Conservation (phyloP, 1,140 invertebrate genomes). For the Propsilocerus akamusi region DNA sequence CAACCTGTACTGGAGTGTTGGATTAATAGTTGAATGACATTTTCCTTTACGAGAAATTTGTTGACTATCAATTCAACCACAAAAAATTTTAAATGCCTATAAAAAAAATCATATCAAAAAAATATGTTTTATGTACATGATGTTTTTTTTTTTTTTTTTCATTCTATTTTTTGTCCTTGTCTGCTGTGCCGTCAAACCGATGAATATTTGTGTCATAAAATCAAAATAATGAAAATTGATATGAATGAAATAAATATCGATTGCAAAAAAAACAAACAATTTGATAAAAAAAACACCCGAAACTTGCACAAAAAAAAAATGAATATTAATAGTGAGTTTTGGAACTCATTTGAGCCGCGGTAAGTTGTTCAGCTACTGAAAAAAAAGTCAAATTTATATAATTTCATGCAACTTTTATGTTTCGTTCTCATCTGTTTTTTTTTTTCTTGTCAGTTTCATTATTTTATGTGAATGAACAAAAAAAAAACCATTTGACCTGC, state of each 20-base stretch:
- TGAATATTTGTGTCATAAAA: neutral
- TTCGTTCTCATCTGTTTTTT: too few relatives aligned
- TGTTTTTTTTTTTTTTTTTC: neutral
- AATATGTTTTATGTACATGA: neutral
- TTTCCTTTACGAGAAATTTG: too few relatives aligned
- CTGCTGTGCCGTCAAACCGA: neutral
- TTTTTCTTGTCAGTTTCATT: too few relatives aligned
- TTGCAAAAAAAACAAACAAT: neutral
- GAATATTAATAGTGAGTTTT: constrained; percentile 69
- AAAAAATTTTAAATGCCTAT: neutral
- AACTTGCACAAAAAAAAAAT: neutral
- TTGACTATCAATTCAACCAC: too few relatives aligned
- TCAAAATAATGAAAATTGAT: neutral
- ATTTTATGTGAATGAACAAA: too few relatives aligned
- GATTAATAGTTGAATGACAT: too few relatives aligned
- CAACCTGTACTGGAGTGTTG: too few relatives aligned
- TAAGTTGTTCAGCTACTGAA: constrained; percentile 41
- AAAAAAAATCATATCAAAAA: neutral
- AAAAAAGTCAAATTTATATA: too few relatives aligned
- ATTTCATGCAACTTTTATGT: neutral
- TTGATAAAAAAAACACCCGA: too few relatives aligned
- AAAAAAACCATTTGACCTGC: too few relatives aligned
- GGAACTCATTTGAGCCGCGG: constrained; percentile 92
- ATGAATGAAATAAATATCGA: constrained; percentile 2
- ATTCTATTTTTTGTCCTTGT: constrained; percentile 3